Evolutionary conservation across 1,140 invertebrate species (phyloP).

Genomic region (Drosophila repleta): DNA sequence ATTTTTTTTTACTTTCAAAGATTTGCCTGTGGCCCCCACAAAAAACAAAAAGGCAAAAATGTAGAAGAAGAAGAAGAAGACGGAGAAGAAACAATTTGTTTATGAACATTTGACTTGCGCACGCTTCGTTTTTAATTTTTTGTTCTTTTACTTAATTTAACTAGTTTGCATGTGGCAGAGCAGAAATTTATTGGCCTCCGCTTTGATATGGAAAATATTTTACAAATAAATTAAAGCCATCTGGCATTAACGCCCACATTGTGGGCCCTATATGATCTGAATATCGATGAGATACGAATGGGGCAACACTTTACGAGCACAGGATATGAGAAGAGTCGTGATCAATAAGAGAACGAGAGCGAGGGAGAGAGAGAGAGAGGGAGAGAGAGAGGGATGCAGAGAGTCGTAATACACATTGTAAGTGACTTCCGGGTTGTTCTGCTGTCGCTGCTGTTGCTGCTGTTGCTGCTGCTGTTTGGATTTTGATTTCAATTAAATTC

Average conservation of each 20-base stretch:
- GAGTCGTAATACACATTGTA: neutral
- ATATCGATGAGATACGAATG: conserved; percentile 18
- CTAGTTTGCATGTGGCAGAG: conserved; percentile 55
- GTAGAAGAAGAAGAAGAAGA: neutral
- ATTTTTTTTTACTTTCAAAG: conserved; percentile 4
- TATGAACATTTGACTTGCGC: conserved; percentile 50
- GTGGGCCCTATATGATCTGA: conserved; percentile 22
- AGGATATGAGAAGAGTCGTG: conserved; percentile 39
- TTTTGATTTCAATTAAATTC: conserved; percentile 65
- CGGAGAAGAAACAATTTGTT: no score
- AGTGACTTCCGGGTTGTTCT: conserved; percentile 37
- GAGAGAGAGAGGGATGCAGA: neutral
- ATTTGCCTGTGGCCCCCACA: conserved; percentile 16
- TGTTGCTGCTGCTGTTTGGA: neutral
- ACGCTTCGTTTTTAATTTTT: conserved; percentile 49
- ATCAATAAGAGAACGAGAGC: neutral
- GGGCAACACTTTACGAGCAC: neutral
- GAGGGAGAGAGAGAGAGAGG: neutral
- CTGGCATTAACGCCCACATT: conserved; percentile 67
- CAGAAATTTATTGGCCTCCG: conserved; percentile 60
- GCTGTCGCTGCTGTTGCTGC: conserved; percentile 12
- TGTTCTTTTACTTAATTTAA: conserved; percentile 34
- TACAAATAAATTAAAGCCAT: conserved; percentile 78
- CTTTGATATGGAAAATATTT: conserved; percentile 79
- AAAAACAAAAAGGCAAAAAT: conserved; percentile 2